These are phyloP conservation scores for Protaetia brevitarsis DNA, from an alignment of 1,140 invertebrate genomes.

Conservation along the genomic window DNA sequence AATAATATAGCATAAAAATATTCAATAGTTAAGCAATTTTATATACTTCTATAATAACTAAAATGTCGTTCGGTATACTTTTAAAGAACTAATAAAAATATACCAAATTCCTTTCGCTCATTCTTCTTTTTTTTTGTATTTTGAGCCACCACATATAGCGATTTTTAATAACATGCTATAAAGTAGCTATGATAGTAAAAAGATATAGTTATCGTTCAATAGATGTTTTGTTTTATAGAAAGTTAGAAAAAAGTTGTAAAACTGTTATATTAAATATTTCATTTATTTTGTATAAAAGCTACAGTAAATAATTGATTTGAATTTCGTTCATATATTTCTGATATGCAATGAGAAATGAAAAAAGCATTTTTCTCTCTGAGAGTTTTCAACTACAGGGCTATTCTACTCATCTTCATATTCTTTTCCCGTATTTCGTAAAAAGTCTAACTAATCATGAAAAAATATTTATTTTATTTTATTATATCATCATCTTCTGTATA, in stretches of 20 bases:
- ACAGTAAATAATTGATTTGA: too few species aligned
- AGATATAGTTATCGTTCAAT: too few species aligned
- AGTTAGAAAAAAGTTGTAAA: too few species aligned
- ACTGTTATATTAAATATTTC: too few species aligned
- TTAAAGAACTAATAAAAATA: background rate
- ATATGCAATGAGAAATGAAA: too few species aligned
- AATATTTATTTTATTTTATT: background rate
- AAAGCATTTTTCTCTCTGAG: too few species aligned
- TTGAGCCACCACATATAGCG: conserved; percentile 13
- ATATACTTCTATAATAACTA: conserved; percentile 2
- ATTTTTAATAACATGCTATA: too few species aligned
- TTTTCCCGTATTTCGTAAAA: conserved; percentile 4
- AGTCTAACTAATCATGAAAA: conserved; percentile 10
- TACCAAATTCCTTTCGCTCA: background rate
- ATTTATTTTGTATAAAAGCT: too few species aligned
- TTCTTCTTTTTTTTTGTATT: background rate
- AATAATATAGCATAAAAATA: conserved; percentile 20
- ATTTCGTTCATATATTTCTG: too few species aligned
- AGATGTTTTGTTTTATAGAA: too few species aligned
- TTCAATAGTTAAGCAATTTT: conserved; percentile 15
- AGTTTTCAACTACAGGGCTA: too few species aligned
- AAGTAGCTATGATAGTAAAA: too few species aligned
- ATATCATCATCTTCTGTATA: background rate
- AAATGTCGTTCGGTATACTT: background rate
- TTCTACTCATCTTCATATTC: background rate